phyloP scores from a whole-genome alignment of 2,797 vertebrate species.

The Chloroceryle inda region DNA sequence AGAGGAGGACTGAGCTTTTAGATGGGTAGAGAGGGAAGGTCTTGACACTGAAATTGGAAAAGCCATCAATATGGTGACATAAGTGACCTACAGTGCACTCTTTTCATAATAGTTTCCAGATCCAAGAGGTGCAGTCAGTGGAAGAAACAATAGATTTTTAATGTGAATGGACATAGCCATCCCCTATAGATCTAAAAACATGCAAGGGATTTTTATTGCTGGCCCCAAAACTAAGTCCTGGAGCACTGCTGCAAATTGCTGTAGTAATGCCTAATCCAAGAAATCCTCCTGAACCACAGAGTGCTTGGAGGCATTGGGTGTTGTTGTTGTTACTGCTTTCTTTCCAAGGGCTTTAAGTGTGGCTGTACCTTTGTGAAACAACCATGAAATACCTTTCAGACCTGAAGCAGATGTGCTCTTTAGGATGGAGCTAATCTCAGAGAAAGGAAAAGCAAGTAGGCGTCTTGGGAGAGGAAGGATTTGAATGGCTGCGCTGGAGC shows the following conservation, averaged over 20 bases:
- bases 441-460: fast-evolving
- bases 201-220: neutral
- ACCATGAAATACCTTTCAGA: neutral
- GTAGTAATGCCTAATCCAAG: neutral
- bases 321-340: neutral
- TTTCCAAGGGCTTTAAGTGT: neutral
- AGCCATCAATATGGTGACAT: neutral
- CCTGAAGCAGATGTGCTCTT: neutral
- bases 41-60: neutral
- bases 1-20: neutral
- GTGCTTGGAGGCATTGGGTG: neutral
- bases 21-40: neutral
- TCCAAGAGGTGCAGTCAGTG: neutral
- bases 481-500: neutral
- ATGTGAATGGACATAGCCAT: neutral
- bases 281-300: neutral
- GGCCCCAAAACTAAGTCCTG: neutral
- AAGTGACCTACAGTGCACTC: neutral
- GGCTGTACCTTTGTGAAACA: neutral
- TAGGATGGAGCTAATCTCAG: fast-evolving
- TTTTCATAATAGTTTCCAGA: neutral
- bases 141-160: neutral
- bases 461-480: neutral
- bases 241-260: neutral
- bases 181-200: neutral